Evolutionary conservation across 2,888 invertebrate species (phyloP).

Genomic region (Lasioglossum oenotherae): DNA sequence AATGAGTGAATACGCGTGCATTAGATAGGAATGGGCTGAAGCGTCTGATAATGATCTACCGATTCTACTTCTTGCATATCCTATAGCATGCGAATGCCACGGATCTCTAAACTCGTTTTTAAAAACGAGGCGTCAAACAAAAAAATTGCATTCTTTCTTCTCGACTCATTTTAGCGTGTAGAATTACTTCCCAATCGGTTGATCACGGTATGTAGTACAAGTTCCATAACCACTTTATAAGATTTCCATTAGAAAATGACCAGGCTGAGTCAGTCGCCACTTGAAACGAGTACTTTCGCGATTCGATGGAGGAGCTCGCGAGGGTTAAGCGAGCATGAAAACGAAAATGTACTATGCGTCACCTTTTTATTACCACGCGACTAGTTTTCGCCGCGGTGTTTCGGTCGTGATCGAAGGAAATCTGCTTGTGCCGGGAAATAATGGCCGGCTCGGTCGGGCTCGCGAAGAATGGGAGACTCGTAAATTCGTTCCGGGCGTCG

Average conservation of each 20-base stretch:
- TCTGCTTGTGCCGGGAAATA: slow-evolving; percentile 31
- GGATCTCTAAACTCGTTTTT: too few species aligned
- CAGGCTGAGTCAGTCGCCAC: not conserved
- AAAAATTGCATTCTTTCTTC: too few species aligned
- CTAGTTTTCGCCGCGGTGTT: not conserved
- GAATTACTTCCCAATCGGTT: too few species aligned
- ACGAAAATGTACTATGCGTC: not conserved
- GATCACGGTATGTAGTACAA: too few species aligned
- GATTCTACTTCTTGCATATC: too few species aligned
- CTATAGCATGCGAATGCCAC: too few species aligned
- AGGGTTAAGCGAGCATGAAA: not conserved
- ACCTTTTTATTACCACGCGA: not conserved
- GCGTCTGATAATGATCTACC: too few species aligned
- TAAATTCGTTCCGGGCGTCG: slow-evolving; percentile 61
- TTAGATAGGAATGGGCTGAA: too few species aligned
- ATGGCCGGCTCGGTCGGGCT: not conserved
- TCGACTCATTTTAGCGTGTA: too few species aligned
- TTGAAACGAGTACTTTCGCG: not conserved
- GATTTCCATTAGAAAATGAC: not conserved
- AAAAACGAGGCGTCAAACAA: too few species aligned
- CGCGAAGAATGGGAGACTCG: slow-evolving; percentile 49
- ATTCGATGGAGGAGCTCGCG: not conserved
- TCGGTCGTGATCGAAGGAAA: slow-evolving; percentile 17
- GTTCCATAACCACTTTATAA: not conserved
- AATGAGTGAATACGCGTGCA: too few species aligned